Percentiles rank a stretch among this genome's conserved stretches.
phyloP scores from a whole-genome alignment of 2,888 invertebrate species.

The Trypoxylon attenuatum region DNA sequence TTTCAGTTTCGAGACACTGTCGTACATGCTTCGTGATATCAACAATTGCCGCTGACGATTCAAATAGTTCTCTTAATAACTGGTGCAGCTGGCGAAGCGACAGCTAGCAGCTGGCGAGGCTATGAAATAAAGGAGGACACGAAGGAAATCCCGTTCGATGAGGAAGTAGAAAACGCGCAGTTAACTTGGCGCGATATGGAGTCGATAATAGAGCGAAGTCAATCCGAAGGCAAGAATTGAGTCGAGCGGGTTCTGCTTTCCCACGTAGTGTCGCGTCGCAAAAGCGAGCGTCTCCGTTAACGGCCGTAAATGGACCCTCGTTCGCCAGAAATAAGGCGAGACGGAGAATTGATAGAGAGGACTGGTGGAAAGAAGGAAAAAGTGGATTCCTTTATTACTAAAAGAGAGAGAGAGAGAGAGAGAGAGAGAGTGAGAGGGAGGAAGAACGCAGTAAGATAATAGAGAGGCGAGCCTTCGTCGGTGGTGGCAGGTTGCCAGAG shows the following conservation, averaged over 20 bases:
- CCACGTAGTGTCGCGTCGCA: too few relatives aligned
- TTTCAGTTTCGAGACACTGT: too few relatives aligned
- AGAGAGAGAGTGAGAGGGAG: slow-evolving; percentile 15
- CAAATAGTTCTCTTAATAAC: too few relatives aligned
- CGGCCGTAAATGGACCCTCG: slow-evolving; percentile 46
- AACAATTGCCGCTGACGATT: too few relatives aligned
- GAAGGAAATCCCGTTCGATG: too few relatives aligned
- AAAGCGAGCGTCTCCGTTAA: slow-evolving; percentile 35
- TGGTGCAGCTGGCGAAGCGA: too few relatives aligned
- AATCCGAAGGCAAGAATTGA: too few relatives aligned
- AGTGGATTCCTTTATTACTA: slow-evolving; percentile 26
- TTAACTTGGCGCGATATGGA: background rate
- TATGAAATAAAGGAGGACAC: background rate
- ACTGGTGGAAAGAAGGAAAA: slow-evolving; percentile 9
- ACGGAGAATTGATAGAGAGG: slow-evolving; percentile 32
- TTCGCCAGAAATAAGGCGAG: slow-evolving; percentile 32
- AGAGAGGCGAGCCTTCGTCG: slow-evolving; percentile 38
- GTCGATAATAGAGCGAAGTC: slow-evolving; percentile 24
- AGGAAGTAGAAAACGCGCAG: slow-evolving; percentile 7
- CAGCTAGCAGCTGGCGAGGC: too few relatives aligned
- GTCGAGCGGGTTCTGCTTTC: background rate
- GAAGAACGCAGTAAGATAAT: too few relatives aligned
- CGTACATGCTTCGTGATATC: too few relatives aligned
- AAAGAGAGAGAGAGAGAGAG: background rate
- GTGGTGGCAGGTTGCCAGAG: slow-evolving; percentile 52